Evolutionary conservation across 2,113 vertebrate species (phyloP).

Genomic region (Gobio gobio): DNA sequence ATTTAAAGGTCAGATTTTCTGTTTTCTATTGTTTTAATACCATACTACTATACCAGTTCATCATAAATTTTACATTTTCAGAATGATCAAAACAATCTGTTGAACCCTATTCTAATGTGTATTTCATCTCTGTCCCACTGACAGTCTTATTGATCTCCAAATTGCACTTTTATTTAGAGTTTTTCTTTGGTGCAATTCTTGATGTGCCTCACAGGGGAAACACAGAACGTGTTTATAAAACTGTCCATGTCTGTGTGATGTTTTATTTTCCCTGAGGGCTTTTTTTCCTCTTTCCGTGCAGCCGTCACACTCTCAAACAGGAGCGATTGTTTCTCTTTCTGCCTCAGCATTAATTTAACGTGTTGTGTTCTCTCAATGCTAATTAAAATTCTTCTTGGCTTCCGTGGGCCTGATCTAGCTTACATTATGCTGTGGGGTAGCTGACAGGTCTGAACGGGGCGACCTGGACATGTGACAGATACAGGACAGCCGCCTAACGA

Average conservation of each 20-base stretch:
- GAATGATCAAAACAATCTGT: not conserved
- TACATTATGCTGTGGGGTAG: slow-evolving; percentile 48
- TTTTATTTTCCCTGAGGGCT: slow-evolving; percentile 66
- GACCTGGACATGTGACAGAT: slow-evolving; percentile 76
- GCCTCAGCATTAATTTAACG: slow-evolving; percentile 64
- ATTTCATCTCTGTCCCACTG: not conserved
- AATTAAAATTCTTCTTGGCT: slow-evolving; percentile 75
- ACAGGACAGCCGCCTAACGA: slow-evolving; percentile 77
- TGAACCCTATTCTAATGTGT: not conserved
- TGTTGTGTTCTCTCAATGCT: slow-evolving; percentile 71
- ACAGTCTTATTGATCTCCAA: not conserved
- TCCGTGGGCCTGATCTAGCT: slow-evolving; percentile 62
- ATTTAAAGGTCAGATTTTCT: not conserved
- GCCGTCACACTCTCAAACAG: slow-evolving; percentile 66
- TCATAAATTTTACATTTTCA: not conserved
- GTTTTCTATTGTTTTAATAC: not conserved
- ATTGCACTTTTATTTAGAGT: not conserved
- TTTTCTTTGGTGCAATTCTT: not conserved
- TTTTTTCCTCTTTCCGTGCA: not conserved
- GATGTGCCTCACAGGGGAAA: slow-evolving; percentile 66
- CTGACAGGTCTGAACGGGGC: slow-evolving; percentile 67
- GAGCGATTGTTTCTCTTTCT: slow-evolving; percentile 74
- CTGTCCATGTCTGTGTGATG: slow-evolving; percentile 69
- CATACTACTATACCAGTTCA: not conserved
- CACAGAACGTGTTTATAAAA: slow-evolving; percentile 77